These are phyloP conservation scores for Clarias batrachus DNA, from an alignment of 2,113 vertebrate genomes.

Conservation along the genomic window DNA sequence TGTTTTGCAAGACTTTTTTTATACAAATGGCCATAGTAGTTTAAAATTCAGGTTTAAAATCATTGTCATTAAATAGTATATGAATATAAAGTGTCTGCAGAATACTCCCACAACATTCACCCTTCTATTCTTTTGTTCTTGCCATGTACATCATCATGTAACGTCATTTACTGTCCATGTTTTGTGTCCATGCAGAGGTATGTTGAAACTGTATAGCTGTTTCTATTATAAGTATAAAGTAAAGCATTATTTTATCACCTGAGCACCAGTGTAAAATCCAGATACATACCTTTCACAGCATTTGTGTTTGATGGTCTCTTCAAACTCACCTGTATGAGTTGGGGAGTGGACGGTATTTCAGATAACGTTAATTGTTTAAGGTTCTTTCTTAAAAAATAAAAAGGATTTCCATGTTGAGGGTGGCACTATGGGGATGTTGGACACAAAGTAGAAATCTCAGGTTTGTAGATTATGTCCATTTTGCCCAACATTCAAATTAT, in stretches of 20 bases:
- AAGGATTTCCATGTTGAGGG: background rate
- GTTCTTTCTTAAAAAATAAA: background rate
- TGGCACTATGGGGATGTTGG: background rate
- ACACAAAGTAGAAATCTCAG: background rate
- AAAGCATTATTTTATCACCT: background rate
- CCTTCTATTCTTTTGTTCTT: background rate
- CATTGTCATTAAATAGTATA: background rate
- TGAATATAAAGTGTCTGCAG: background rate
- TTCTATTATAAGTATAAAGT: background rate
- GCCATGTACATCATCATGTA: background rate
- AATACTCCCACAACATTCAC: background rate
- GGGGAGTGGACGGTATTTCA: background rate
- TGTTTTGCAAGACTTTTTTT: background rate
- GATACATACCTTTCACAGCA: background rate
- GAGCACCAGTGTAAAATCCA: background rate
- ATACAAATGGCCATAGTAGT: background rate
- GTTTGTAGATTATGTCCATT: too few relatives aligned
- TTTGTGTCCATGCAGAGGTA: background rate
- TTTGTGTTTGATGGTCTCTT: background rate
- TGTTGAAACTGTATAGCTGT: background rate
- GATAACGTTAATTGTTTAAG: background rate
- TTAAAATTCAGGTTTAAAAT: background rate
- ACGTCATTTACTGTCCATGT: slow-evolving; percentile 14
- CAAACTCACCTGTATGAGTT: background rate
- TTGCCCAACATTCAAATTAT: too few relatives aligned